Evolutionary conservation across 2,113 vertebrate species (phyloP), one percentile per base, ranked within the genome.

Genomic region (Reinhardtius hippoglossoides): DNA sequence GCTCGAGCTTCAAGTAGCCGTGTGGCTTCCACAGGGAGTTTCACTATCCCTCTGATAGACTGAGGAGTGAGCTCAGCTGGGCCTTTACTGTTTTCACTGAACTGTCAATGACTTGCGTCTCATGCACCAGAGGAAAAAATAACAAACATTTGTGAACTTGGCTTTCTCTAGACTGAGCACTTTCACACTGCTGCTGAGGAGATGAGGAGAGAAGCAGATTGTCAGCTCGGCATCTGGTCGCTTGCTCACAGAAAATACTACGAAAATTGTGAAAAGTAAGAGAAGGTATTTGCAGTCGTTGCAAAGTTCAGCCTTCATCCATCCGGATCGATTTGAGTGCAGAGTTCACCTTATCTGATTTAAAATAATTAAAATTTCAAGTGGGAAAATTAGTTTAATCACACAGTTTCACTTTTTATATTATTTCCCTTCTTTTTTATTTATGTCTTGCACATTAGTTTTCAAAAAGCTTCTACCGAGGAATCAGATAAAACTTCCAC

Each of bases 61-160:
- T 31, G 37, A 73, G 35, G 12, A 37, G 5, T 52, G 52, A 70
- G 60, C 35, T 81, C 37, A 65, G 52, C 67, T 81, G 26, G 10
- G 50, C 18, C 21, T 26, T 40, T 3, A 44, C 21, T 69, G 55
- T 21, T 52, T 69, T 55, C 26, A 48, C 48, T 12, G 0, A 52
- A 61, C 48, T 40, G 23, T 61, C 20, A 20, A 5, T 7, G 9
- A 13, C 58, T 55, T 12, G 35, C 40, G 67, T 55, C 15, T 63
- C 44, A 20, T 23, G 18, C 63, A 31, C 58, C 58, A 21, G 15
- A 54, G 31, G 5, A 64, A 48, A 48, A 48, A 18, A 48, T 12
- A 42, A 42, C 48, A 68, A 72, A 66, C 24, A 15, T 56, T 24
- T 46, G 9, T 2, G 40, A n/a, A 5, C 24, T 42, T 42, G 9